These are phyloP conservation scores for Cydia splendana DNA, from an alignment of 1,140 invertebrate genomes.

Conservation along the genomic window DNA sequence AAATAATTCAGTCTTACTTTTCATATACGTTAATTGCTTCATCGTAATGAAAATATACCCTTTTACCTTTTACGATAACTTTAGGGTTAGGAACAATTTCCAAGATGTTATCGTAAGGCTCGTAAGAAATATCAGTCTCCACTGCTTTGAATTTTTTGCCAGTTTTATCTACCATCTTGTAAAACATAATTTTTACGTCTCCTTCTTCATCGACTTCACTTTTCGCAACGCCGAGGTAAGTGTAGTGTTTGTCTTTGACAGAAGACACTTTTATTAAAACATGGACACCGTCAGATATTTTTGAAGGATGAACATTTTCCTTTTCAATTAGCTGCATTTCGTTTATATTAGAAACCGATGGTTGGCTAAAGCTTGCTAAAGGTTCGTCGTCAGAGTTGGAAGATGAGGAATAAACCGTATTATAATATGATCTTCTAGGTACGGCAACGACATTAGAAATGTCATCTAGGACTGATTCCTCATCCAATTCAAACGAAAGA, in stretches of 20 bases:
- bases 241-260: slow-evolving; percentile 23
- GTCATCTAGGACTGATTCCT: no score
- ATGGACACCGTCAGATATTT: slow-evolving; percentile 18
- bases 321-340: slow-evolving; percentile 1
- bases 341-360: no score
- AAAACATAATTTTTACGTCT: slow-evolving; percentile 35
- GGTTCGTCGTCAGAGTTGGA: no score
- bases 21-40: slow-evolving; percentile 32
- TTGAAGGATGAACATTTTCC: slow-evolving; percentile 30
- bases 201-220: slow-evolving; percentile 37
- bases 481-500: no score
- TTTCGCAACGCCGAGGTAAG: slow-evolving; percentile 31
- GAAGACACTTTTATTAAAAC: slow-evolving; percentile 24
- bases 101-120: slow-evolving; percentile 32
- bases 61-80: slow-evolving; percentile 24
- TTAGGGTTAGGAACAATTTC: slow-evolving; percentile 34
- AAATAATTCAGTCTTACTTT: slow-evolving; percentile 26
- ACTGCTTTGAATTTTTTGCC: slow-evolving; percentile 34
- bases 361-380: no score
- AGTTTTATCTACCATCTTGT: slow-evolving; percentile 22
- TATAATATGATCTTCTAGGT: no score
- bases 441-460: no score
- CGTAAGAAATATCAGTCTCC: slow-evolving; percentile 33
- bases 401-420: no score
- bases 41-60: slow-evolving; percentile 28